These are phyloP conservation scores for Crioceris asparagi DNA, from an alignment of 2,888 invertebrate genomes.

Conservation along the genomic window DNA sequence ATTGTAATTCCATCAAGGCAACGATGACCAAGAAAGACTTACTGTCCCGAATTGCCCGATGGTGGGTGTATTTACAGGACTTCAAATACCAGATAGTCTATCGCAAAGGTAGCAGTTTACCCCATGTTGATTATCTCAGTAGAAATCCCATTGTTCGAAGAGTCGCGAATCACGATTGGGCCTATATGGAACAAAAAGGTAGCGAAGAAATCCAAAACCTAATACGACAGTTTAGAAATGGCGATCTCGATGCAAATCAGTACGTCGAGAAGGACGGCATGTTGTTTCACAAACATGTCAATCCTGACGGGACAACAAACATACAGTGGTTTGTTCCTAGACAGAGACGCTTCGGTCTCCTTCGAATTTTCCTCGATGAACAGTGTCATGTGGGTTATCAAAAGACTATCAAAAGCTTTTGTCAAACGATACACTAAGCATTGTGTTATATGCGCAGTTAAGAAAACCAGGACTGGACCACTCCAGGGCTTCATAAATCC, in stretches of 20 bases:
- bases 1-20: conserved; percentile 27
- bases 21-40: conserved; percentile 24
- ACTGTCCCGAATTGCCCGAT: conserved; percentile 12
- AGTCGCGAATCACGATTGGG: conserved; percentile 13
- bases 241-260: conserved; percentile 18
- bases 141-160: conserved; percentile 10
- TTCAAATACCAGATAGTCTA: conserved; percentile 18
- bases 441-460: conserved; percentile 22
- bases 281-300: conserved; percentile 12
- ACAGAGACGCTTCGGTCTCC: conserved; percentile 16
- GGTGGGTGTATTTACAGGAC: conserved; percentile 25
- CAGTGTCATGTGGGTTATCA: conserved; percentile 19
- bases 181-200: conserved; percentile 17
- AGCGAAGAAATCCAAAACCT: conserved; percentile 11
- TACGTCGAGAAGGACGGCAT: conserved; percentile 18
- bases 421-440: conserved; percentile 21
- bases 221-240: conserved; percentile 9
- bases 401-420: conserved; percentile 19
- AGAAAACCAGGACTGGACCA: too few species aligned
- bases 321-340: conserved; percentile 17
- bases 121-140: conserved; percentile 15
- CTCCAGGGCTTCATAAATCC: conserved; percentile 4
- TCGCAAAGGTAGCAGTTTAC: conserved; percentile 12
- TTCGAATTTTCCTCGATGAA: conserved; percentile 22
- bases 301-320: conserved; percentile 12